Evolutionary conservation across 2,797 vertebrate species (phyloP), one percentile per base, ranked within the genome.

Genomic region (Falco novaeseelandiae): DNA sequence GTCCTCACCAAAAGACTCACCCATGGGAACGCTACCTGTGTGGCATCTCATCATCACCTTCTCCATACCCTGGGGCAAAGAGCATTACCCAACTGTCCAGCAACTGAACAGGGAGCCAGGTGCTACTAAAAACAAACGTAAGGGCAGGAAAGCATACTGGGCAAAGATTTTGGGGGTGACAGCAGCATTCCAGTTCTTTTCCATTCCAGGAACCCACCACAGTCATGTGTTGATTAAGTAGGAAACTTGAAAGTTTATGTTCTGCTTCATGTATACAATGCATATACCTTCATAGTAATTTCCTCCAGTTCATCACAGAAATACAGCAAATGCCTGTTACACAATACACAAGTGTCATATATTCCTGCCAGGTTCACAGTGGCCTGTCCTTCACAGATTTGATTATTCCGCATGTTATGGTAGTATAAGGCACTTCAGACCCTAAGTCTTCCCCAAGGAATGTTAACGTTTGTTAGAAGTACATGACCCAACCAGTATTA

Each of bases 361-460:
- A 91, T 96, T 94, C 90, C 83, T 91, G 82, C 63, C 69, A 73
- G 69, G 62, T 52, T 90, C 52, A 25, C 59, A 59, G 69, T 66
- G 63, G 70, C 61, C 80, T 87, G 73, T 87, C 76, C 67, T 82
- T 91, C 94, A 51, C 87, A 90, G 80, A 93, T 91, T 91, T 76
- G 93, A 96, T 82, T 96, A 85, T 74, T 69, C 44, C 38, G 1
- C 72, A n/a, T 90, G 93, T 96, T 92, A 95, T 78, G 79, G 63
- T 46, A 61, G 70, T 52, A 61, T 58, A 94, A 83, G 79, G 80
- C 83, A 95, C 84, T 89, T 97, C 80, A 93, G 79, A 89, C 48
- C 8, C 72, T 18, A 38, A 77, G 77, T 16, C 89, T 72, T 96
- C 87, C 90, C 87, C 0, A 0, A 93, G 93, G 86, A 89, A 95